Evolutionary conservation across 1,140 invertebrate species (phyloP), one percentile per base, ranked within the genome.

Genomic region (Bombus vancouverensis): DNA sequence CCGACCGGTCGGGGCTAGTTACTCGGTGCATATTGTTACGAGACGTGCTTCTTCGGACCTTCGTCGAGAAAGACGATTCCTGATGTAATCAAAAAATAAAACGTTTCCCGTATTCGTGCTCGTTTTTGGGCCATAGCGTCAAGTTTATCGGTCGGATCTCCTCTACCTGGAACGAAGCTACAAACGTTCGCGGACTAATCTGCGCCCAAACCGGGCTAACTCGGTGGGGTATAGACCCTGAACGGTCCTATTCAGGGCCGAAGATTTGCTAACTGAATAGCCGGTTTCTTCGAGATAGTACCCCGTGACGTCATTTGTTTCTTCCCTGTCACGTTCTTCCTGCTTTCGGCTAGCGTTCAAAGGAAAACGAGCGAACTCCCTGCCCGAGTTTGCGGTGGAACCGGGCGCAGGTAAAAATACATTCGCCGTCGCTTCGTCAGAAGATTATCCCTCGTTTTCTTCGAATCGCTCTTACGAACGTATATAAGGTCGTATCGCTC

Each of bases 231-330:
- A 42, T 75, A 53, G 70, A 18, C 25, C 59, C 25, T 59, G 76
- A 84, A 76, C 42, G 78, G n/a, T 79, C 18, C 39, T 84, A 88
- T 90, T 89, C 89, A 88, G 75, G 86, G 75, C 39, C 75, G 68
- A 79, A 83, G 86, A 79, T 88, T 85, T 32, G 83, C 73, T 15
- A 42, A 68, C 12, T 32, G 71, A 87, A 83, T 77, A 71, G 34
- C 47, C 62, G 28, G 53, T 72, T 79, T 79, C 77, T 86, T 68
- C 44, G 32, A 66, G 28, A 18, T 59, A 18, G 22, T n/a, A 44
- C n/a, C 42, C 42, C 77, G 34, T 72, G 71, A 59, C 79, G 25
- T 62, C 66, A 66, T 39, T 71, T 42, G 68, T 44, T 42, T 57
- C 76, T 68, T 59, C 28, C 68, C 39, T 57, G 66, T 39, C 72